Evolutionary conservation across 2,113 vertebrate genomes (phyloP).

Genomic region (Garra rufa): DNA sequence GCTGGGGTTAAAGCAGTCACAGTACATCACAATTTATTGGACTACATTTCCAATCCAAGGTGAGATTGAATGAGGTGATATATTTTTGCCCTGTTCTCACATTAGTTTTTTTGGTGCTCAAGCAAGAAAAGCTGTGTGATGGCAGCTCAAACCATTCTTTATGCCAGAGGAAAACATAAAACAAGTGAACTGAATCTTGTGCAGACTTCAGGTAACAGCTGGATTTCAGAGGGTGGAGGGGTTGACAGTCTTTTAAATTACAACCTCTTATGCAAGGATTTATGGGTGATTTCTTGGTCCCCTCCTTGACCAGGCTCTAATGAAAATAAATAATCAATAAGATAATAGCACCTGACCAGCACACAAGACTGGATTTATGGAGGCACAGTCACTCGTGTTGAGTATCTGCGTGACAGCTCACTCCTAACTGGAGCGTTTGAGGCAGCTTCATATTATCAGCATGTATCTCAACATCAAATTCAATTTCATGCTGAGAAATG

Average conservation of each 20-base stretch:
- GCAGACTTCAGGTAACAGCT: not conserved
- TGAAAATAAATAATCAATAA: constrained; percentile 59
- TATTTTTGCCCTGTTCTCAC: not conserved
- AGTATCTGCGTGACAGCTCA: constrained; percentile 24
- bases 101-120: not conserved
- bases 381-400: constrained; percentile 39
- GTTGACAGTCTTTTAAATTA: not conserved
- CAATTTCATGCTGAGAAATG: not conserved
- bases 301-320: constrained; percentile 40
- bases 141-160: not conserved
- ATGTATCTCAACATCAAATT: not conserved
- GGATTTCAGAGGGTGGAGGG: not conserved
- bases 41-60: not conserved
- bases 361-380: constrained; percentile 45
- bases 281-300: constrained; percentile 51
- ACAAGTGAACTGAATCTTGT: not conserved
- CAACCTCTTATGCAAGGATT: constrained; percentile 38
- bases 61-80: constrained; percentile 8
- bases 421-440: not conserved
- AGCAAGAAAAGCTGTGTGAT: not conserved
- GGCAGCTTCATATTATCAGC: not conserved
- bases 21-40: not conserved
- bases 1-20: not conserved
- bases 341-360: constrained; percentile 45
- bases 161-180: not conserved